phyloP scores from a whole-genome alignment of 1,140 invertebrate species.

The Planococcus citri region DNA sequence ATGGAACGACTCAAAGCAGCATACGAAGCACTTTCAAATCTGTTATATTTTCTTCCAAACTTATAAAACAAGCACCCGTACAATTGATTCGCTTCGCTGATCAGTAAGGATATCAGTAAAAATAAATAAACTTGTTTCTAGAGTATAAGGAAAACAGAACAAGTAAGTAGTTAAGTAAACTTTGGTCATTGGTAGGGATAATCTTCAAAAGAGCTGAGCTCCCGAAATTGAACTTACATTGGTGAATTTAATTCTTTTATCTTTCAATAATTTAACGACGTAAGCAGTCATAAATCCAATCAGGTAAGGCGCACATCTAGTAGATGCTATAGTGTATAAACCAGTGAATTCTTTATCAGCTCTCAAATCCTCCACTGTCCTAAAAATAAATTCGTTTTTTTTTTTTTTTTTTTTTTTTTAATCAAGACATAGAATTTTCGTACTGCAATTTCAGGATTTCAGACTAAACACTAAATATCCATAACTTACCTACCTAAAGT shows the following conservation, averaged over 20 bases:
- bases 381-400: no score
- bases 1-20: slow-evolving; percentile 43
- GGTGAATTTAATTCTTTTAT: slow-evolving; percentile 29
- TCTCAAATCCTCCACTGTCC: slow-evolving; percentile 22
- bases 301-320: slow-evolving; percentile 34
- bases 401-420: no score
- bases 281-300: slow-evolving; percentile 35
- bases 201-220: no score
- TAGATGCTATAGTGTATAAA: slow-evolving; percentile 33
- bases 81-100: neutral
- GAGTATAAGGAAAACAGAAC: neutral
- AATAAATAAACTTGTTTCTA: neutral
- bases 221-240: no score
- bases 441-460: no score
- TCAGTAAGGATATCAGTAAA: neutral
- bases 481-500: slow-evolving; percentile 15
- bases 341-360: slow-evolving; percentile 28
- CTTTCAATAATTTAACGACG: slow-evolving; percentile 29
- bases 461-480: no score
- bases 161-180: no score
- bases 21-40: slow-evolving; percentile 42
- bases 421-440: no score
- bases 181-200: neutral
- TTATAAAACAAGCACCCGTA: slow-evolving; percentile 20
- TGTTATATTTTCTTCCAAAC: slow-evolving; percentile 25